Base-by-base conservation (phyloP, 1,140 invertebrate genomes). In the Papilio helenus region DNA sequence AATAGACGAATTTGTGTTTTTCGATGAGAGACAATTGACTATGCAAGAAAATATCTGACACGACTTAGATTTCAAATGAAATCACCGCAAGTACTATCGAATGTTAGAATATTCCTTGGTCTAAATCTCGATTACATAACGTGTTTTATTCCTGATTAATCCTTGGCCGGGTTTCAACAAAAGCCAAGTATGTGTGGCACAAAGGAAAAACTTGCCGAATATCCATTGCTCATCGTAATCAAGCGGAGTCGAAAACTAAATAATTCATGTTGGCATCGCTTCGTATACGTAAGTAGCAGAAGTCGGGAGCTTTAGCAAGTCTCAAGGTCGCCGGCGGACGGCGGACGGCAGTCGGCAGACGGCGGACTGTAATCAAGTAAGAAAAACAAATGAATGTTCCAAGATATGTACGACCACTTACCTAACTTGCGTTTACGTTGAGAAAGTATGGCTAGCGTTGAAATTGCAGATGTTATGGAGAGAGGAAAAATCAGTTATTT, bases 201-300 rank as follows among this genome's bases (percentile, higher is more conserved):
- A 72, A 72, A 72, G 71, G 71, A 23, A 44, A 71, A 72, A 72
- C 71, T 72, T 72, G 71, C 20, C 71, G 71, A 72, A 39, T 72
- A 42, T 42, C 71, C 71, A 72, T 72, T 72, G 26, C 42, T n/a
- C 71, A 44, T 44, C 71, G 71, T 20, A 72, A 72, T 72, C 71
- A 72, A 72, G 71, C 39, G 71, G 71, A 72, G 29, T 42, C 68
- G 68, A 72, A 72, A 72, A 72, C 71, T 72, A 72, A 72, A 72
- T 72, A 72, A 72, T 72, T 72, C 71, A 72, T 72, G 71, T 72
- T 44, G 71, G 71, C 71, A 29, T 29, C 61, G 26, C 61, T 29
- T 68, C 26, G 61, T 68, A 16, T 68, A 68, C 58, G 12, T 68
- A 68, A 34, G 61, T 29, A 68, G 61, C 61, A 68, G 61, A 68